phyloP scores from a whole-genome alignment of 37 sponge, comb jelly and placozoan species.

The Cliona cf. orientalis region DNA sequence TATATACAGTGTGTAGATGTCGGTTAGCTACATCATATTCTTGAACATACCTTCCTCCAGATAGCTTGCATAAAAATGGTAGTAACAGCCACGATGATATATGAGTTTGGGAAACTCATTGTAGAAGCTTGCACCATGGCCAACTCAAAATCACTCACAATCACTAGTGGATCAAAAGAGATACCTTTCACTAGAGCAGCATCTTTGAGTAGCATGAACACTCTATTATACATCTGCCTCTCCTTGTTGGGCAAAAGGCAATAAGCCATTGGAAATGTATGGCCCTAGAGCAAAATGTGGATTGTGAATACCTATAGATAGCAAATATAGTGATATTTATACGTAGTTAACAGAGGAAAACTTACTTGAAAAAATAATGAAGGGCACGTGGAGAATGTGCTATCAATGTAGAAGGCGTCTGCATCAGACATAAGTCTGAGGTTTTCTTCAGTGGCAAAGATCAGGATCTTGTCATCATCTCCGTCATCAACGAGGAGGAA shows the following conservation, averaged over 20 bases:
- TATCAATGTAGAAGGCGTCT: too few species aligned
- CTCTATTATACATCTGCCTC: constrained; percentile 6
- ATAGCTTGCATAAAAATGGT: neutral
- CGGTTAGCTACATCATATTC: neutral
- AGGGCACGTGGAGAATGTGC: too few species aligned
- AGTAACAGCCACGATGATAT: neutral
- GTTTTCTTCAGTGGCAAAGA: too few species aligned
- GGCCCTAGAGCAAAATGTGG: constrained; percentile 15
- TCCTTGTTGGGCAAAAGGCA: constrained; percentile 3
- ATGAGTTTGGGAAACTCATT: constrained; percentile 20
- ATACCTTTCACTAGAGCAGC: constrained; percentile 8
- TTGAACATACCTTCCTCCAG: constrained; percentile 2
- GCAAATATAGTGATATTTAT: too few species aligned
- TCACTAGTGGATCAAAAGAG: neutral
- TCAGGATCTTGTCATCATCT: too few species aligned
- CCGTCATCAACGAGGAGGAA: too few species aligned
- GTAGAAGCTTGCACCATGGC: constrained; percentile 21
- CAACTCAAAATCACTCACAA: constrained; percentile 15
- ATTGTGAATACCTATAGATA: neutral
- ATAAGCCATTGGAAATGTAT: constrained; percentile 10
- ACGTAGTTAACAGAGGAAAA: too few species aligned
- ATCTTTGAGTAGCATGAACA: constrained; percentile 13
- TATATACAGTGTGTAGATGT: neutral
- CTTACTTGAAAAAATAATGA: too few species aligned
- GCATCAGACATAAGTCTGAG: too few species aligned